Base-by-base conservation (phyloP, 2,888 invertebrate species). In the Tubiluchus corallicola region DNA sequence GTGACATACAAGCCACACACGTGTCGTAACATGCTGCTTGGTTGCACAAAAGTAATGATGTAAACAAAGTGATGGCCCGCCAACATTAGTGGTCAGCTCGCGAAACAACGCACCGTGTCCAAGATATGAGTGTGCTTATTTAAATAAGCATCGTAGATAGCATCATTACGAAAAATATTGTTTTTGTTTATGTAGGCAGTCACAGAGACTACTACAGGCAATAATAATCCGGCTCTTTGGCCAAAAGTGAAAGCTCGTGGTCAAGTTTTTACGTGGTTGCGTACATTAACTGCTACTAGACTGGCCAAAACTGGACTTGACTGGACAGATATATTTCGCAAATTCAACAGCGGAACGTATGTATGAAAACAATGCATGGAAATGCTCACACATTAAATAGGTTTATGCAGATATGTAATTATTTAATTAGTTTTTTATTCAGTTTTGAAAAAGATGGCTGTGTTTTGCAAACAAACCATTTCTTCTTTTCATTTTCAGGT, bases 281-380 rank as follows among this genome's bases (percentile, higher is more conserved):
- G 87, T 2, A 72, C 79, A 13, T 74, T 82, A 69, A 77, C 82
- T 1, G 81, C 88, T 4, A 88, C 84, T 64, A 75, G 82, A 49
- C 65, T 90, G 42, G 76, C 85, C 0, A 67, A 68, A 4, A 74
- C 73, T 54, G 79, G 79, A 1, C 68, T 71, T 45, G 69, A 74
- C 3, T 90, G 88, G 88, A 74, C 76, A 1, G 68, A 72, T 38
- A 64, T 73, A 1, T 73, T 87, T 55, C 69, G 74, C 0, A 65
- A 67, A 4, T 76, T 73, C 59, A 80, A 82, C 67, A 80, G 82
- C 21, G 79, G 78, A 15, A 82, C 82, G 38, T 71, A 53, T 54
- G 64, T 56, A 13, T 44, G n/a, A n/a, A n/a, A n/a, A n/a, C n/a
- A n/a, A n/a, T n/a, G n/a, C n/a, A n/a, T n/a, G 15, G 17, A 37